Evolutionary conservation across 2,888 invertebrate genomes (phyloP).

Genomic region (Latheticus oryzae): DNA sequence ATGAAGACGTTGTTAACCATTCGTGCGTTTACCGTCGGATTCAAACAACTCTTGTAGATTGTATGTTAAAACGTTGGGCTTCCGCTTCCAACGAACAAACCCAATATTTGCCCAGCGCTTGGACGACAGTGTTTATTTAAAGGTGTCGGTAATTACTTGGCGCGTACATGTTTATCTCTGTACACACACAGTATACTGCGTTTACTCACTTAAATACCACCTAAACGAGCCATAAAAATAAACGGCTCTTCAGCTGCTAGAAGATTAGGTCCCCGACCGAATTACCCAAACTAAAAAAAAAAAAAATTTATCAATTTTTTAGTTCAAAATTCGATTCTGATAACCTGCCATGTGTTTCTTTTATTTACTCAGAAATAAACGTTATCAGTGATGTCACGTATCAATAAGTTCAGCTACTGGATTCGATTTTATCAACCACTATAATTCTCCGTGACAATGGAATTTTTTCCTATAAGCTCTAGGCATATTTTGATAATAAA

Average conservation of each 20-base stretch:
- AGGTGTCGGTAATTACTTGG: constrained; percentile 63
- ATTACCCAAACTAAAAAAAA: constrained; percentile 36
- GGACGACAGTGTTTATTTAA: constrained; percentile 60
- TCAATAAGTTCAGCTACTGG: constrained; percentile 30
- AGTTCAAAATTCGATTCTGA: constrained; percentile 7
- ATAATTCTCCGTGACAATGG: constrained; percentile 37
- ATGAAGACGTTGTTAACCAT: constrained; percentile 43
- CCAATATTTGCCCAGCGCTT: constrained; percentile 55
- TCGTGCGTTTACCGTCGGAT: constrained; percentile 42
- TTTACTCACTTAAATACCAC: constrained; percentile 56
- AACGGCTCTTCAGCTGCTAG: constrained; percentile 53
- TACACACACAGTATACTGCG: constrained; percentile 54
- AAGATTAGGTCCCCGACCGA: constrained; percentile 41
- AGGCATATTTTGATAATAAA: constrained; percentile 37
- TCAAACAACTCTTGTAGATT: constrained; percentile 13
- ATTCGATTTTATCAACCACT: constrained; percentile 33
- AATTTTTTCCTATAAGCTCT: constrained; percentile 36
- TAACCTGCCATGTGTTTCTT: constrained; percentile 24
- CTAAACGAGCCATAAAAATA: constrained; percentile 56
- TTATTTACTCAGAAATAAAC: constrained; percentile 16
- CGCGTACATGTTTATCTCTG: constrained; percentile 60
- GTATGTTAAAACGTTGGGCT: constrained; percentile 30
- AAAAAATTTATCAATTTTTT: too few relatives aligned
- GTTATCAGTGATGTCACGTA: constrained; percentile 26
- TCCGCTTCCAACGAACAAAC: constrained; percentile 40